Base-by-base conservation (phyloP, 2,888 invertebrate genomes). In the Aspidiotus rigidus region DNA sequence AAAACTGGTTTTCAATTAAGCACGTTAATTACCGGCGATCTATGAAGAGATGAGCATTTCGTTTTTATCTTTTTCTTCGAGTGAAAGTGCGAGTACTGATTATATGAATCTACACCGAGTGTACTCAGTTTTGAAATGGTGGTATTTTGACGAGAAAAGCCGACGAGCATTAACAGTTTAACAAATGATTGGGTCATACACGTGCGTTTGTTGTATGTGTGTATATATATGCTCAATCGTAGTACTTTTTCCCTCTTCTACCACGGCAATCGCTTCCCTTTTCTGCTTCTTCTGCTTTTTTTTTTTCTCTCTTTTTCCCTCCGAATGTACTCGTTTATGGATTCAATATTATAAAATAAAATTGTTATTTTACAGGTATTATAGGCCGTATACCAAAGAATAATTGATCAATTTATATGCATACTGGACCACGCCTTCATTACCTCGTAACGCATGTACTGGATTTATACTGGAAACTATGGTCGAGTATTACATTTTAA, bases 321-420 rank as follows among this genome's bases (percentile, higher is more conserved):
- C 2, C 6, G 11, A 13, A 49, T 49, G n/a, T 49, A 49, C 11
- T 49, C 10, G 49, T 49, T n/a, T 49, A 49, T 49, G n/a, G 49
- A n/a, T 49, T 13, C 11, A 49, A 49, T 13, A 49, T 13, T 49
- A 49, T n/a, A 49, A 49, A 49, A 49, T 49, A 49, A 13, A 13
- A 13, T 49, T n/a, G 49, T 49, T n/a, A n/a, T 49, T n/a, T 49
- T 49, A 49, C 28, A 28, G 28, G 28, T 28, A 28, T 28, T 49
- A 49, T n/a, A 49, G 49, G 10, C 10, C 49, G 49, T 28, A 28
- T 28, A n/a, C 49, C 49, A 6, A 53, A 41, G 64, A 64, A 41
- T 64, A 64, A 64, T 64, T 64, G 64, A 64, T 64, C 64, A 64
- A 64, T 64, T 64, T 64, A 64, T 64, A 64, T 64, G 64, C 64